Conservation (phyloP, 2,797 vertebrate species). For the Catostomus latipinnis region DNA sequence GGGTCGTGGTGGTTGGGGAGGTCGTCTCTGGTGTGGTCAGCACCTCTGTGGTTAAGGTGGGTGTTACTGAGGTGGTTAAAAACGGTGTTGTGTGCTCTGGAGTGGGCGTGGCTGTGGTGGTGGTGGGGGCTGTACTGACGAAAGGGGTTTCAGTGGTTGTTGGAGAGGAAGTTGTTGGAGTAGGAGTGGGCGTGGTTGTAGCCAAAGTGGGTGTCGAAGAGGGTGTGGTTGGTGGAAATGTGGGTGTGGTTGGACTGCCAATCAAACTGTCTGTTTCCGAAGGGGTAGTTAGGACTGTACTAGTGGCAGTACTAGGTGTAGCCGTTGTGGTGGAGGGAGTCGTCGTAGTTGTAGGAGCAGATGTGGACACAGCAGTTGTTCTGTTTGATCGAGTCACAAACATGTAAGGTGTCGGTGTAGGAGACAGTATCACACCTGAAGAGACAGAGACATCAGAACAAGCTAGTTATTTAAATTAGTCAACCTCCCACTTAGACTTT, state of each 20-base stretch:
- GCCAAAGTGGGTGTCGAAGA: slow-evolving; percentile 47
- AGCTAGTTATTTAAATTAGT: too few relatives aligned
- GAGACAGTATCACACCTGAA: slow-evolving; percentile 74
- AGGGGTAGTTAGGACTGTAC: slow-evolving; percentile 38
- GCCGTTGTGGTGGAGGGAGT: slow-evolving; percentile 56
- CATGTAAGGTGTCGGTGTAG: slow-evolving; percentile 79
- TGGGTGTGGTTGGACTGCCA: slow-evolving; percentile 25
- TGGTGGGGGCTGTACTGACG: slow-evolving; percentile 37
- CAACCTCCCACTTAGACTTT: too few relatives aligned
- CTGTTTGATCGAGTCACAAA: slow-evolving; percentile 78
- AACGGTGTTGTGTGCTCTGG: slow-evolving; percentile 55
- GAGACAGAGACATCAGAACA: slow-evolving; percentile 15
- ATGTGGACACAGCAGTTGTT: slow-evolving; percentile 69
- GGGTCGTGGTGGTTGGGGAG: slow-evolving; percentile 55
- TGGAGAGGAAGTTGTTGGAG: slow-evolving; percentile 49
- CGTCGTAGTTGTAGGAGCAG: slow-evolving; percentile 28
- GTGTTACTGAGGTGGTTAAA: slow-evolving; percentile 53
- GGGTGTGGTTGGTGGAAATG: slow-evolving; percentile 31
- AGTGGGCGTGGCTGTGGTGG: slow-evolving; percentile 37
- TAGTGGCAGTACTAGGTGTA: slow-evolving; percentile 52
- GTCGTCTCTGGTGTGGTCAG: slow-evolving; percentile 52
- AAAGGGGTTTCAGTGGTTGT: slow-evolving; percentile 55
- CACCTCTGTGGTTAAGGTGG: slow-evolving; percentile 55
- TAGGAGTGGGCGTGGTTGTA: slow-evolving; percentile 55
- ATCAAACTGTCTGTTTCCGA: slow-evolving; percentile 11